Evolutionary conservation across 2,888 invertebrate species (phyloP).

Genomic region (Lycia hirtaria): DNA sequence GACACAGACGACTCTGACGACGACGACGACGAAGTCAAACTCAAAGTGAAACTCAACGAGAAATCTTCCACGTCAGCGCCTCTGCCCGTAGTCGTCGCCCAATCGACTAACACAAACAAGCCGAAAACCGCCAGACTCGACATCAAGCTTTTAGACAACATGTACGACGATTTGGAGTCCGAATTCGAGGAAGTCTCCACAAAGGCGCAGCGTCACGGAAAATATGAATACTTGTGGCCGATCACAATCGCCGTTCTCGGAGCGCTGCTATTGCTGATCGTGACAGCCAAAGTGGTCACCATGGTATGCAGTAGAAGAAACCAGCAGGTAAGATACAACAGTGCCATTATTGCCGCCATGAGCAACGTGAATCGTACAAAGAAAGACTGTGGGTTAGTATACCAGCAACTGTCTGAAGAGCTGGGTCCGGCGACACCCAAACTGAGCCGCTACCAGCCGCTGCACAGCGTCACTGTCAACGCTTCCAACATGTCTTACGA

Average conservation of each 20-base stretch:
- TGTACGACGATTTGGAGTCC: constrained; percentile 62
- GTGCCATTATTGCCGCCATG: constrained; percentile 83
- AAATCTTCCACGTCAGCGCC: constrained; percentile 50
- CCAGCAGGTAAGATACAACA: constrained; percentile 78
- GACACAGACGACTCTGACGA: constrained; percentile 40
- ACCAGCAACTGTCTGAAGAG: constrained; percentile 92
- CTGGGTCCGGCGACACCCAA: constrained; percentile 89
- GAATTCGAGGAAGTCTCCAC: constrained; percentile 65
- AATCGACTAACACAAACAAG: constrained; percentile 42
- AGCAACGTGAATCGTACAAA: constrained; percentile 84
- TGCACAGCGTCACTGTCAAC: constrained; percentile 78
- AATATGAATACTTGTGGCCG: constrained; percentile 84
- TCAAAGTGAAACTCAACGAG: constrained; percentile 72
- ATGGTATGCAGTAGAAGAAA: constrained; percentile 65
- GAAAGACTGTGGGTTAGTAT: constrained; percentile 91
- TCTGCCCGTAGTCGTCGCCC: constrained; percentile 33
- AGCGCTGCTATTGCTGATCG: constrained; percentile 82
- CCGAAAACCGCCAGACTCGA: constrained; percentile 60
- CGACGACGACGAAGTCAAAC: constrained; percentile 69
- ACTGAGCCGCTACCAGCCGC: constrained; percentile 87
- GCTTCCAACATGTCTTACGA: constrained; percentile 84
- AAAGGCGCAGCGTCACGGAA: constrained; percentile 71
- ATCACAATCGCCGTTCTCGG: constrained; percentile 85
- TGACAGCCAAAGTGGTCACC: constrained; percentile 82
- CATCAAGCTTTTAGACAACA: constrained; percentile 67